phyloP scores from a whole-genome alignment of 2,797 vertebrate species.

The Paratrypauchen microcephalus region DNA sequence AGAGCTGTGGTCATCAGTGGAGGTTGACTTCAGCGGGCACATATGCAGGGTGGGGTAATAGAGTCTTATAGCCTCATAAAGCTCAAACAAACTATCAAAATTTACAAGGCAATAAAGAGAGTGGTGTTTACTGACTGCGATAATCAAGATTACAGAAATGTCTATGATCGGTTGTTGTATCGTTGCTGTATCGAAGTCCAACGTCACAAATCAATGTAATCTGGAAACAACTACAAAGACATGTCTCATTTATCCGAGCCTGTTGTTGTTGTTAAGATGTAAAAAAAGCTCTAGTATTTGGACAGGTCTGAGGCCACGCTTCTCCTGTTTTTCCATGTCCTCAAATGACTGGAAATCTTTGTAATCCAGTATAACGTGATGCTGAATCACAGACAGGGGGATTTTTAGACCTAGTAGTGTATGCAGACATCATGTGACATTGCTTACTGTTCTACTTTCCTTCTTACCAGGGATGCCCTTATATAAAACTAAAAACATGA shows the following conservation, averaged over 20 bases:
- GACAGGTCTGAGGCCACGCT: neutral
- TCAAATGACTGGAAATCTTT: neutral
- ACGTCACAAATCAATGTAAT: neutral
- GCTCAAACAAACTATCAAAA: slow-evolving; percentile 24
- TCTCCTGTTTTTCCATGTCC: neutral
- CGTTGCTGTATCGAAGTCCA: too few species aligned
- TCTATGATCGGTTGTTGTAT: neutral
- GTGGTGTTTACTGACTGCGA: slow-evolving; percentile 16
- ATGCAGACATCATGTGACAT: slow-evolving; percentile 26
- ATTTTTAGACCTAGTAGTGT: neutral
- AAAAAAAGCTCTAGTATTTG: too few species aligned
- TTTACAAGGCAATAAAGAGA: slow-evolving; percentile 25
- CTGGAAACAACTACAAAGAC: too few species aligned
- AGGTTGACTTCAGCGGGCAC: slow-evolving; percentile 7
- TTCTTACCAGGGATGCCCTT: neutral
- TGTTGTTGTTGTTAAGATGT: too few species aligned
- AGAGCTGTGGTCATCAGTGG: slow-evolving; percentile 13
- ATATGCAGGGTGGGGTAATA: slow-evolving; percentile 7
- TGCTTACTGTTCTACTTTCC: neutral
- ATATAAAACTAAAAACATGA: neutral
- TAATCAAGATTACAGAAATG: neutral
- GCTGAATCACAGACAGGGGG: slow-evolving; percentile 7
- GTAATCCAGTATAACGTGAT: slow-evolving; percentile 2
- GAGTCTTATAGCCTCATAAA: slow-evolving; percentile 16
- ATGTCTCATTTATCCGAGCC: too few species aligned